A percentile compares a stretch with the other conserved stretches of the same genome.
Conservation (phyloP, 1,140 invertebrate genomes). For the Eulimnadia texana region DNA sequence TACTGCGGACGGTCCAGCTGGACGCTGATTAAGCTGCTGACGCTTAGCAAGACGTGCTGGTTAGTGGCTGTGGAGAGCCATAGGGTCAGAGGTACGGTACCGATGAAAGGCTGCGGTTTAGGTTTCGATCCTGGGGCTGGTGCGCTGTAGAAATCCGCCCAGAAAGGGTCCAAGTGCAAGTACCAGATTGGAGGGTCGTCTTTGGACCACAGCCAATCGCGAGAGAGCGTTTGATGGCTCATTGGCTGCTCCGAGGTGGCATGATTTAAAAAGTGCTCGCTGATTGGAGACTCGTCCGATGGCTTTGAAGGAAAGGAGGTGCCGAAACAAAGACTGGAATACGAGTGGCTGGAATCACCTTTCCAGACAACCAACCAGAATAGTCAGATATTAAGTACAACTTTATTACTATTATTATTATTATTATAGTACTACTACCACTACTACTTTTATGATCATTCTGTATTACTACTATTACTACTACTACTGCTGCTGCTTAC, state of each 20-base stretch:
- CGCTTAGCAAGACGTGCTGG: constrained; percentile 49
- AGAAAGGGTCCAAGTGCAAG: constrained; percentile 70
- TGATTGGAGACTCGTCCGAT: constrained; percentile 48
- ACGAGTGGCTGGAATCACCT: constrained; percentile 25
- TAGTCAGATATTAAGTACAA: no score
- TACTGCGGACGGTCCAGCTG: constrained; percentile 88
- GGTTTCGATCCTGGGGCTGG: constrained; percentile 45
- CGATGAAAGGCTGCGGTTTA: constrained; percentile 69
- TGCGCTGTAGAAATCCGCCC: constrained; percentile 73
- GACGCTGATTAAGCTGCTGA: constrained; percentile 57
- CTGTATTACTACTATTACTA: no score
- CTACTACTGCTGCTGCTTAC: no score
- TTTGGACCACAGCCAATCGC: constrained; percentile 51
- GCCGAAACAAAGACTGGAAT: constrained; percentile 43
- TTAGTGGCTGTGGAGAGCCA: constrained; percentile 38
- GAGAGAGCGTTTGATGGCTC: constrained; percentile 26
- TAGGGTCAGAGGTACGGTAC: constrained; percentile 72
- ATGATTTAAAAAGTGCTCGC: constrained; percentile 58
- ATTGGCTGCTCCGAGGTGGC: constrained; percentile 29
- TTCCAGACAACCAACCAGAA: no score
- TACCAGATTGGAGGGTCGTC: constrained; percentile 69
- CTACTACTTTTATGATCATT: no score
- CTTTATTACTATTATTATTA: no score
- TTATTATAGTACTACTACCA: no score
- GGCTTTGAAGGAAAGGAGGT: constrained; percentile 51